Base-by-base conservation (phyloP, 2,797 vertebrate genomes). In the Jordanella pulchra region DNA sequence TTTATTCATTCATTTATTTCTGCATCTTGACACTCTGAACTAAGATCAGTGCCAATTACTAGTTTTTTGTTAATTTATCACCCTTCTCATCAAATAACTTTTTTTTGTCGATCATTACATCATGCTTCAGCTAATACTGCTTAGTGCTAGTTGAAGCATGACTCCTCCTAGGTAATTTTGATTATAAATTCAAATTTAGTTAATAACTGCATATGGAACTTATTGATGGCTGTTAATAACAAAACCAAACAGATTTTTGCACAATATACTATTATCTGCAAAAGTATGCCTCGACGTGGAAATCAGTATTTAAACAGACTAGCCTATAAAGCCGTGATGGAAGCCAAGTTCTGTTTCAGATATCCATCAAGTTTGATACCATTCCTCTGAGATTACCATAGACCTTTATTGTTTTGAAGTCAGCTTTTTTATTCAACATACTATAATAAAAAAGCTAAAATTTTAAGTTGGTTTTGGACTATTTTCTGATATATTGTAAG, bases 301-400 rank as follows among this genome's bases (percentile, higher is more conserved):
- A 9, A 65, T n/a, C 67, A 51, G 73, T 79, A 74, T 69, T 67
- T 56, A 32, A 63, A 65, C 13, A 14, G 61, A 64, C 48, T 67
- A 66, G 65, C 25, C 71, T 44, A 76, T 17, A 65, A 64, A 73
- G 54, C 53, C 67, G 53, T n/a, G 11, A 73, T 73, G 42, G 64
- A 73, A 78, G 68, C 27, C 61, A 67, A 76, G 56, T 77, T 79
- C 50, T 72, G 67, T 84, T 81, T 85, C 71, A 79, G 64, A 51
- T 51, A n/a, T 25, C 48, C 65, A 54, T 45, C 54, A 73, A 65
- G 69, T 74, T 70, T 80, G 65, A 75, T 77, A 83, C 70, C 44
- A 50, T 50, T 79, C 75, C 76, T 76, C 61, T 48, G 82, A 80
- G 69, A 79, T 65, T 65, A 71, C 80, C 58, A 75, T 68, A 72